phyloP scores from a whole-genome alignment of 2,113 vertebrate species.

The Jacana jacana region DNA sequence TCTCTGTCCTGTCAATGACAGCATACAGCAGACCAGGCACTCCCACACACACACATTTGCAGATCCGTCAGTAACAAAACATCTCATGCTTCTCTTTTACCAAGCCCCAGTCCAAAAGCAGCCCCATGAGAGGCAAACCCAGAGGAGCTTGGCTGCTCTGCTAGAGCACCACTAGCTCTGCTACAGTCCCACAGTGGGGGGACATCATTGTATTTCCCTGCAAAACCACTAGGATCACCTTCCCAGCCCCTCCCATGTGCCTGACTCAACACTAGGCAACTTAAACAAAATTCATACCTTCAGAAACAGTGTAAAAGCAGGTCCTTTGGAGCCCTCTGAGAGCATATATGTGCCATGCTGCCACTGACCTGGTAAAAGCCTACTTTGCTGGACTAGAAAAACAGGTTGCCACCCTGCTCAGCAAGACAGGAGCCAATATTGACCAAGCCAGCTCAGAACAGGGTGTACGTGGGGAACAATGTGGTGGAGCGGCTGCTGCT shows the following conservation, averaged over 20 bases:
- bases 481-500: neutral
- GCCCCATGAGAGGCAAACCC: neutral
- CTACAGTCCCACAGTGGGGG: neutral
- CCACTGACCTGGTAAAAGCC: neutral
- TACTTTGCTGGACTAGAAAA: neutral
- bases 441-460: neutral
- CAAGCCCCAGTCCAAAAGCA: neutral
- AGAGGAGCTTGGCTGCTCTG: neutral
- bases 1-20: neutral
- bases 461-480: neutral
- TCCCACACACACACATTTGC: fast-evolving
- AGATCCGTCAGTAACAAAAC: neutral
- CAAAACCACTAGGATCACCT: neutral
- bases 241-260: neutral
- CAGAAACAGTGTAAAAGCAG: neutral
- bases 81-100: neutral
- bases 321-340: neutral
- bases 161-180: neutral
- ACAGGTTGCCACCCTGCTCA: neutral
- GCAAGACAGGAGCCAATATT: neutral
- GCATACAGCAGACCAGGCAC: neutral
- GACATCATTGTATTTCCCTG: neutral
- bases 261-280: neutral
- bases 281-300: neutral
- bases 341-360: fast-evolving